These are phyloP conservation scores for Myodes glareolus DNA, from an alignment of 2,113 vertebrate genomes.

Conservation along the genomic window DNA sequence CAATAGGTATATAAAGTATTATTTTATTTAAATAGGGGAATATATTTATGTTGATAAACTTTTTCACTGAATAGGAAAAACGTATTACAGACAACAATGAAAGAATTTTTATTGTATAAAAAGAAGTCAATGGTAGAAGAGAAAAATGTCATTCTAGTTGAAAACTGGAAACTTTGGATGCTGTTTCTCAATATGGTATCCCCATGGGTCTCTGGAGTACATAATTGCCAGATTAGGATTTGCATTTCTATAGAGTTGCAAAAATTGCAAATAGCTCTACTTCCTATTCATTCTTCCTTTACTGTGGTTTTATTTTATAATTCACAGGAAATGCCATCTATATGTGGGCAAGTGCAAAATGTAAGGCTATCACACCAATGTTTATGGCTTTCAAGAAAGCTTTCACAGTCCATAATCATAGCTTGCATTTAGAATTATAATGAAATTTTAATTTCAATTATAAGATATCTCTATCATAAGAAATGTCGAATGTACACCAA, in stretches of 20 bases:
- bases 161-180: not conserved
- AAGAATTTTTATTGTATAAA: slow-evolving; percentile 28
- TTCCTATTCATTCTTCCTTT: not conserved
- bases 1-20: not conserved
- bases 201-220: not conserved
- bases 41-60: slow-evolving; percentile 3
- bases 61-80: not conserved
- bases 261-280: not conserved
- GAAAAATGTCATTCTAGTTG: not conserved
- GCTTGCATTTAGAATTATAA: slow-evolving; percentile 2
- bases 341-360: not conserved
- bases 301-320: not conserved
- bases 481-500: not conserved
- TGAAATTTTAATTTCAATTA: slow-evolving; percentile 32
- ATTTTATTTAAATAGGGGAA: not conserved
- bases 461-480: not conserved
- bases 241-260: not conserved
- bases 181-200: not conserved
- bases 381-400: not conserved
- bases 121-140: not conserved
- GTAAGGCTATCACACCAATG: not conserved
- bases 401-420: not conserved
- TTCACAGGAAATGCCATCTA: not conserved
- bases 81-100: not conserved
- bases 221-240: not conserved